Percentiles rank a stretch among this genome's conserved stretches.
phyloP scores from a whole-genome alignment of 92 coral and sea anemone species.

The Blastomussa wellsi region DNA sequence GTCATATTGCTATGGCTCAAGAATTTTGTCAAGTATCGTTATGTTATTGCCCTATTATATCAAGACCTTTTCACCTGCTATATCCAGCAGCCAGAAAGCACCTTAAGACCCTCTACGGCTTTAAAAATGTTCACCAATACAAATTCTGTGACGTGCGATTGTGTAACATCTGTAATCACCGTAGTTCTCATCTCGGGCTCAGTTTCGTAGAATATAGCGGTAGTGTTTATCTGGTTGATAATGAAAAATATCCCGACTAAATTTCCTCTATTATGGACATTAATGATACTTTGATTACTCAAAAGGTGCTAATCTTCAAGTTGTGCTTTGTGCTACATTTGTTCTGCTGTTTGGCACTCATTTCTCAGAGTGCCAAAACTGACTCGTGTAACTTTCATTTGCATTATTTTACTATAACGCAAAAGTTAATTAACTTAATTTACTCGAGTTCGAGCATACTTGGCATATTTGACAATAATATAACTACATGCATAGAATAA shows the following conservation, averaged over 20 bases:
- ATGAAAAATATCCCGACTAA: neutral
- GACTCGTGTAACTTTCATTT: constrained; percentile 14
- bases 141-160: neutral
- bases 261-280: neutral
- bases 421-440: neutral
- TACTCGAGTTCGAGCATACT: neutral
- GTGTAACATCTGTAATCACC: neutral
- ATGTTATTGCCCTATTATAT: no score
- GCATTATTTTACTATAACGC: neutral
- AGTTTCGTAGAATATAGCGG: neutral
- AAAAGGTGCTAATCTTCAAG: neutral
- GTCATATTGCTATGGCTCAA: neutral
- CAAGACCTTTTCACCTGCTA: neutral
- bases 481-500: neutral
- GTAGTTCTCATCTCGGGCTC: neutral
- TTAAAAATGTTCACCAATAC: neutral
- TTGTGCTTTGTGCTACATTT: neutral
- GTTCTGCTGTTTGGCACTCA: neutral
- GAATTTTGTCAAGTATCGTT: neutral
- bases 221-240: neutral
- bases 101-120: neutral
- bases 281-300: neutral
- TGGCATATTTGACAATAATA: neutral
- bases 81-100: neutral
- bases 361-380: neutral